Evolutionary conservation across 2,797 vertebrate species (phyloP).

Genomic region (Macropus fuliginosus): DNA sequence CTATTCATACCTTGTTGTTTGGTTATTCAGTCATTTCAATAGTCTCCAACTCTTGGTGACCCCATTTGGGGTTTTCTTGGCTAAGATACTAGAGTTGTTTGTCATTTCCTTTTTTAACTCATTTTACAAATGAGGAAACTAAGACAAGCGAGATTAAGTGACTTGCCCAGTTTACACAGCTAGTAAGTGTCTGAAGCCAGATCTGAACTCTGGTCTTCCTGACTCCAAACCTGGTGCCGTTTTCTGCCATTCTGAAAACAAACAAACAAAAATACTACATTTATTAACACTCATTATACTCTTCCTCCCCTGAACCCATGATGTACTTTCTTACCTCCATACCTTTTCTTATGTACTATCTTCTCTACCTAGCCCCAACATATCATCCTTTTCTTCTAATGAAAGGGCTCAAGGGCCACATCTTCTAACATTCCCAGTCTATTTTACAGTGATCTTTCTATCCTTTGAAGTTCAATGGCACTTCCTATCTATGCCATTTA

Average conservation of each 20-base stretch:
- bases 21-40: neutral
- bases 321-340: neutral
- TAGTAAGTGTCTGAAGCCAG: no score
- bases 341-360: neutral
- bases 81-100: neutral
- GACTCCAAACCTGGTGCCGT: neutral
- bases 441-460: neutral
- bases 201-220: neutral
- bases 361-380: neutral
- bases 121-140: neutral
- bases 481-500: neutral
- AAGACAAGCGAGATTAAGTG: neutral
- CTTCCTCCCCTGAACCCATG: neutral
- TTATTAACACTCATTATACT: neutral
- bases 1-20: neutral
- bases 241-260: neutral
- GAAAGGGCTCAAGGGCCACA: neutral
- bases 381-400: neutral
- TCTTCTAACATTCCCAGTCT: neutral
- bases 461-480: neutral
- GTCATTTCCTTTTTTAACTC: neutral
- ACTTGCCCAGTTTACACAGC: neutral
- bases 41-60: neutral
- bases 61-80: neutral
- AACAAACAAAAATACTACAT: neutral